A percentile compares a stretch with the other conserved stretches of the same genome.
These are phyloP conservation scores for Oreochromis mossambicus DNA, from an alignment of 2,797 vertebrate genomes.

Conservation along the genomic window DNA sequence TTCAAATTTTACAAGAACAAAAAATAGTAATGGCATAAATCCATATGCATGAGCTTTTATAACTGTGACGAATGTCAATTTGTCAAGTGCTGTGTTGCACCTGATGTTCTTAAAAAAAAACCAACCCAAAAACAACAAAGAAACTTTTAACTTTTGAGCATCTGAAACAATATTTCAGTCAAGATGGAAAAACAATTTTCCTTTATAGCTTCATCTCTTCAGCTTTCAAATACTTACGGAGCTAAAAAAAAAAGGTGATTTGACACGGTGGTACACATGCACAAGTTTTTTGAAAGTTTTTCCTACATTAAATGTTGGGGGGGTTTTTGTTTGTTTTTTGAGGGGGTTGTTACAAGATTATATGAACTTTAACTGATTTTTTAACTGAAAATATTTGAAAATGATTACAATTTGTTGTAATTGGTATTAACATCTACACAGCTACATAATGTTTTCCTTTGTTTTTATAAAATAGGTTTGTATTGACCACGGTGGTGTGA, in stretches of 20 bases:
- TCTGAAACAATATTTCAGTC: not conserved
- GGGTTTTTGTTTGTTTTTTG: fast-evolving
- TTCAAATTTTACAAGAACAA: constrained; percentile 60
- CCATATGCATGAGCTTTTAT: constrained; percentile 20
- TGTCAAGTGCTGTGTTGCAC: not conserved
- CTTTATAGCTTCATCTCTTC: not conserved
- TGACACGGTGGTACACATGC: not conserved
- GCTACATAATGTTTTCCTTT: not conserved
- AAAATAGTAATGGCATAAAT: constrained; percentile 34
- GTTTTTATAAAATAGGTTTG: not conserved
- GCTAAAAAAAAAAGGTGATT: not conserved
- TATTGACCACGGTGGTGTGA: not conserved
- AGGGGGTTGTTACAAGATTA: not conserved
- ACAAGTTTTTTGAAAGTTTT: not conserved
- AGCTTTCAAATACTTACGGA: not conserved
- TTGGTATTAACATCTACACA: not conserved
- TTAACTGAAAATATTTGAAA: not conserved
- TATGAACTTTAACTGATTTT: not conserved
- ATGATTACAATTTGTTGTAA: fast-evolving
- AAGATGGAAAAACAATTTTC: not conserved
- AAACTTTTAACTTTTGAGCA: not conserved
- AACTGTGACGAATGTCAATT: not conserved
- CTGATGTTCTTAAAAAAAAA: not conserved
- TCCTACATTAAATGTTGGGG: not conserved
- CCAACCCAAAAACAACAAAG: not conserved